A percentile compares a stretch with the other conserved stretches of the same genome.
phyloP scores from a whole-genome alignment of 2,113 vertebrate species.

The Plecturocebus donacophilus region DNA sequence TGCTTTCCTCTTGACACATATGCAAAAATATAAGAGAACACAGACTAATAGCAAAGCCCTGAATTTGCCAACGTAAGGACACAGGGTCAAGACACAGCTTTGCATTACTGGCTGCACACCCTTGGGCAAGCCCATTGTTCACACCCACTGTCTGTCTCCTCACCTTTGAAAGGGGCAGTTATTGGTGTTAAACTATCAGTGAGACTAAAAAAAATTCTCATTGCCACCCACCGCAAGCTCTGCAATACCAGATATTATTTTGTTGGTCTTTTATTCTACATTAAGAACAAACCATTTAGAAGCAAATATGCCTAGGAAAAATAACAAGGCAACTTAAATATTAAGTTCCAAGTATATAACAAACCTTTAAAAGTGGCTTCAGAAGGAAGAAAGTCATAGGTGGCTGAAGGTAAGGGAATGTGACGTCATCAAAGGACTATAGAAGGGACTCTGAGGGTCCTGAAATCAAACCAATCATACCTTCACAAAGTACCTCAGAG shows the following conservation, averaged over 20 bases:
- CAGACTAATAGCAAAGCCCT: neutral
- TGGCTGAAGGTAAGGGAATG: neutral
- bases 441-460: neutral
- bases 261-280: neutral
- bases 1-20: neutral
- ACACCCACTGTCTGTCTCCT: neutral
- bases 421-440: neutral
- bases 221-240: neutral
- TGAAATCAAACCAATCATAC: neutral
- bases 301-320: neutral
- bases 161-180: neutral
- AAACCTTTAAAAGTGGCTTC: neutral
- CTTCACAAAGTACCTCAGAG: neutral
- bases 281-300: neutral
- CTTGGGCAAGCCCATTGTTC: neutral
- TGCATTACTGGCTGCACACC: accelerated
- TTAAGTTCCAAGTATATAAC: neutral
- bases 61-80: neutral
- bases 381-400: neutral
- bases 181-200: neutral
- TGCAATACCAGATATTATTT: neutral
- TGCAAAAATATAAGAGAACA: neutral
- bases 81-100: neutral
- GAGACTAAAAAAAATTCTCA: neutral
- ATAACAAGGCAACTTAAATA: neutral